phyloP scores from a whole-genome alignment of 2,797 vertebrate genomes.

The Enteromius radiatus region DNA sequence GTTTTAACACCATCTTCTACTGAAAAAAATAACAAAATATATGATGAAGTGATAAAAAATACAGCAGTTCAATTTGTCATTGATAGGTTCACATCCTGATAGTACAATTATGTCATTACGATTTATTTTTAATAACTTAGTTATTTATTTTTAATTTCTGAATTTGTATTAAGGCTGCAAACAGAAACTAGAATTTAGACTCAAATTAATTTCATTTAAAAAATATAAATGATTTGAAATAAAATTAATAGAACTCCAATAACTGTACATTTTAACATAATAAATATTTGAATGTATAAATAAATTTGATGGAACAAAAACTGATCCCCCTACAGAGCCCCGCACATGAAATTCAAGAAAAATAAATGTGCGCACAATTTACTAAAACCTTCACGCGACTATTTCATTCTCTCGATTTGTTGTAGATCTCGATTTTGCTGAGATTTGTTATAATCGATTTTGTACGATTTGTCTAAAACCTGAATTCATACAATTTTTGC shows the following conservation, averaged over 20 bases:
- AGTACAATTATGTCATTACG: not conserved
- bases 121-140: not conserved
- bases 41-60: not conserved
- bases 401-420: too few species aligned
- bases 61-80: not conserved
- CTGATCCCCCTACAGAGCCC: too few species aligned
- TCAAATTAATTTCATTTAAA: not conserved
- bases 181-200: not conserved
- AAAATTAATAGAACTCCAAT: not conserved
- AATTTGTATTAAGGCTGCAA: not conserved
- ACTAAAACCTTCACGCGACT: too few species aligned
- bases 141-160: not conserved
- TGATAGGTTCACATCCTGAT: not conserved
- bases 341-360: too few species aligned
- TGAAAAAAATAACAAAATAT: constrained; percentile 25
- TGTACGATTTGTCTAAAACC: too few species aligned
- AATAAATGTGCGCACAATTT: too few species aligned
- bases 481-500: too few species aligned
- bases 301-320: not conserved
- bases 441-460: too few species aligned
- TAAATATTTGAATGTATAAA: too few species aligned
- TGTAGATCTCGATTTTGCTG: too few species aligned
- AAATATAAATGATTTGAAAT: not conserved
- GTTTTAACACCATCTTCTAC: constrained; percentile 7
- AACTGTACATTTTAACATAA: not conserved